Conservation (phyloP, 2,113 vertebrate genomes). For the Nycticebus coucang region DNA sequence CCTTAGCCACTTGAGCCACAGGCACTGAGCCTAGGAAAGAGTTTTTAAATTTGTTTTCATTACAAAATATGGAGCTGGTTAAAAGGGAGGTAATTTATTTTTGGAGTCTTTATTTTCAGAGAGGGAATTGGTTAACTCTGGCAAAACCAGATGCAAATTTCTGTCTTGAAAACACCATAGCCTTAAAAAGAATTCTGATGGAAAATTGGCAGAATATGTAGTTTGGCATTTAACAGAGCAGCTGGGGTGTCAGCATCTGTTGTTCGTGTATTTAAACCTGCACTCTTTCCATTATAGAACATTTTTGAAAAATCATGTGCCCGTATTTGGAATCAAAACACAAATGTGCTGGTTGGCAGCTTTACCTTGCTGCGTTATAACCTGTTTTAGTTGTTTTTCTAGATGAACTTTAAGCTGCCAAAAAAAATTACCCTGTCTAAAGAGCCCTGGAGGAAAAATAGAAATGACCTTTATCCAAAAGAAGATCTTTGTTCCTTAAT, state of each 20-base stretch:
- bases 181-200: constrained; percentile 69
- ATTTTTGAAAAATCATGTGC: constrained; percentile 73
- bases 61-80: constrained; percentile 33
- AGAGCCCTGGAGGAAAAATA: constrained; percentile 56
- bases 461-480: constrained; percentile 44
- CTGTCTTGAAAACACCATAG: constrained; percentile 48
- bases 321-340: constrained; percentile 74
- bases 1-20: too few species aligned
- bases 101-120: constrained; percentile 51
- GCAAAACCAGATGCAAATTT: constrained; percentile 46
- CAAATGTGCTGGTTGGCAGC: constrained; percentile 59
- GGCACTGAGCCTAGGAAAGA: neutral
- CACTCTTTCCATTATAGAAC: constrained; percentile 54
- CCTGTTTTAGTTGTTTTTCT: constrained; percentile 66
- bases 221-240: constrained; percentile 41
- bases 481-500: constrained; percentile 54
- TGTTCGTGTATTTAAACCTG: constrained; percentile 65
- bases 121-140: constrained; percentile 33
- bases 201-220: constrained; percentile 66
- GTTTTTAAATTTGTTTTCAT: constrained; percentile 21
- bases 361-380: constrained; percentile 51
- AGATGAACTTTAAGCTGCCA: constrained; percentile 69
- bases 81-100: constrained; percentile 46
- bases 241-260: constrained; percentile 57
- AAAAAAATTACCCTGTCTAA: constrained; percentile 58